Percentiles rank a stretch among this genome's conserved stretches.
Conservation (phyloP, 2,888 invertebrate species). For the Operophtera brumata region DNA sequence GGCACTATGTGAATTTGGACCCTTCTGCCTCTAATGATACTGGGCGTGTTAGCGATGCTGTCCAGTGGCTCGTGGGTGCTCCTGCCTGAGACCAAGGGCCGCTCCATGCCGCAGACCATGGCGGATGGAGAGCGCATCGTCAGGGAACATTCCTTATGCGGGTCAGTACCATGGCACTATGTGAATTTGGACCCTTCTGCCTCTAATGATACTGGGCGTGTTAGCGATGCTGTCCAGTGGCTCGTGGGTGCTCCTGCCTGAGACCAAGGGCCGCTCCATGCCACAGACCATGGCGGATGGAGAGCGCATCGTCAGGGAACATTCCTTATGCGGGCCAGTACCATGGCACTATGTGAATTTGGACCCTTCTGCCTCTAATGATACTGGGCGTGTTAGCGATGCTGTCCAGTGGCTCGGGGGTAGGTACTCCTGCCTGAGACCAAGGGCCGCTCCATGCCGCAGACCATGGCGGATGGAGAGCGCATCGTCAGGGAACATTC, state of each 20-base stretch:
- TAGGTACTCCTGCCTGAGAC: slow-evolving; percentile 64
- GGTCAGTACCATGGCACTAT: slow-evolving; percentile 47
- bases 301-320: slow-evolving; percentile 56
- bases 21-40: slow-evolving; percentile 56
- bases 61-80: slow-evolving; percentile 41
- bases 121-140: slow-evolving; percentile 63
- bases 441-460: slow-evolving; percentile 63
- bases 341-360: slow-evolving; percentile 43
- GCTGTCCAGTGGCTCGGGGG: slow-evolving; percentile 34
- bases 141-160: slow-evolving; percentile 52
- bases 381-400: slow-evolving; percentile 44
- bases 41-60: slow-evolving; percentile 39
- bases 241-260: slow-evolving; percentile 54
- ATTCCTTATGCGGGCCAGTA: slow-evolving; percentile 55
- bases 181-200: slow-evolving; percentile 56
- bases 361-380: slow-evolving; percentile 60
- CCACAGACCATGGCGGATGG: slow-evolving; percentile 69
- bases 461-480: slow-evolving; percentile 67
- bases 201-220: slow-evolving; percentile 57
- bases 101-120: slow-evolving; percentile 67
- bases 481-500: slow-evolving; percentile 52
- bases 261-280: slow-evolving; percentile 64
- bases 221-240: slow-evolving; percentile 19
- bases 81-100: slow-evolving; percentile 66
- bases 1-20: slow-evolving; percentile 55